A percentile compares a stretch with the other conserved stretches of the same genome.
These are phyloP conservation scores for Hemicrepidius hirtus DNA, from an alignment of 2,888 invertebrate genomes.

Conservation along the genomic window DNA sequence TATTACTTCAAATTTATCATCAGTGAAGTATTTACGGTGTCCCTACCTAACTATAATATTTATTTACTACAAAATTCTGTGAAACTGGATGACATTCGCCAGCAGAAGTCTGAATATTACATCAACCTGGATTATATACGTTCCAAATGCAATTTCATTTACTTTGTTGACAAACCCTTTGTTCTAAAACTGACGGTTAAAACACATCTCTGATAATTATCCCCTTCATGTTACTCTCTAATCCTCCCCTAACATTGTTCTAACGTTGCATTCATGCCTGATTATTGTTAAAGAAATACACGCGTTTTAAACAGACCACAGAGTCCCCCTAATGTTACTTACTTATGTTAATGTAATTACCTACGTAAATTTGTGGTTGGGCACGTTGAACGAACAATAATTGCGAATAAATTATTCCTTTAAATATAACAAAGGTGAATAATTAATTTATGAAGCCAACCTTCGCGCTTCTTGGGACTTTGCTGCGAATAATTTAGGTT, in stretches of 20 bases:
- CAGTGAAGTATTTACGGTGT: background rate
- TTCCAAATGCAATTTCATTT: constrained; percentile 41
- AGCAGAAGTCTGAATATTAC: constrained; percentile 8
- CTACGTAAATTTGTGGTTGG: constrained; percentile 31
- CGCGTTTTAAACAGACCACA: constrained; percentile 15
- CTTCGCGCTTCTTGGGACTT: background rate
- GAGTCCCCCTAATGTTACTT: constrained; percentile 14
- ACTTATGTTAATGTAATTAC: constrained; percentile 32
- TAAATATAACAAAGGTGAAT: constrained; percentile 33
- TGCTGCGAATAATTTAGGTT: constrained; percentile 14
- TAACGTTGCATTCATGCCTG: constrained; percentile 26
- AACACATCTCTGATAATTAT: constrained; percentile 41
- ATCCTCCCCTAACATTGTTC: constrained; percentile 32
- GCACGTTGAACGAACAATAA: constrained; percentile 27
- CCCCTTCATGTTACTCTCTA: constrained; percentile 28
- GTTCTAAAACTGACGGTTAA: constrained; percentile 37
- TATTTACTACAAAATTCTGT: background rate
- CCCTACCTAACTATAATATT: constrained; percentile 11
- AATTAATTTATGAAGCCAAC: constrained; percentile 31
- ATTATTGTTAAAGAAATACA: constrained; percentile 27
- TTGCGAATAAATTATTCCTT: constrained; percentile 33
- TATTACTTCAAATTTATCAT: background rate
- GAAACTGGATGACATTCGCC: background rate
- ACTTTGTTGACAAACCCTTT: constrained; percentile 42
- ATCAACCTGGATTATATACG: constrained; percentile 32